Conservation (phyloP, 2,797 vertebrate species). For the Aldrovandia affinis region DNA sequence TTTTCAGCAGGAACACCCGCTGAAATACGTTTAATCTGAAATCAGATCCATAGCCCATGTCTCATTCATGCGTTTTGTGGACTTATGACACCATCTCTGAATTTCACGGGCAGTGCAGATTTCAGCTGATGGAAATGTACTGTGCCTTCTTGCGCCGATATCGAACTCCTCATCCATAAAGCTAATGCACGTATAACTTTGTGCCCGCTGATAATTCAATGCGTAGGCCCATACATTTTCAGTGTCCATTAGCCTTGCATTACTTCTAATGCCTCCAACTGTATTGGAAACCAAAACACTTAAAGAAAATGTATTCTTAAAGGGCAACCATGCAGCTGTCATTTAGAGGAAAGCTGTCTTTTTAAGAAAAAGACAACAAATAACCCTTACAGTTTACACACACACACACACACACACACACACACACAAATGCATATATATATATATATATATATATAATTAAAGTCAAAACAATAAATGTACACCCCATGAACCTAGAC, state of each 20-base stretch:
- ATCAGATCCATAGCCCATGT: constrained; percentile 4
- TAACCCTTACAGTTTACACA: background rate
- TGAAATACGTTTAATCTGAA: background rate
- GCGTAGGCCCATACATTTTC: background rate
- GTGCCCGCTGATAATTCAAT: constrained; percentile 6
- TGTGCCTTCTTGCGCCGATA: background rate
- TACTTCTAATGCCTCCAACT: background rate
- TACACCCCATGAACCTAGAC: background rate
- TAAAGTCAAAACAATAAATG: too few relatives aligned
- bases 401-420: background rate
- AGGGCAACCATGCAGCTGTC: background rate
- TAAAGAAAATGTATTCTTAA: background rate
- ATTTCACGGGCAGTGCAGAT: constrained; percentile 21
- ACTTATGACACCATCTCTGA: background rate
- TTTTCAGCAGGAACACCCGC: background rate
- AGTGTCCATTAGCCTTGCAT: background rate
- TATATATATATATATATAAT: background rate
- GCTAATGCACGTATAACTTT: constrained; percentile 16
- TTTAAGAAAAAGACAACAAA: background rate
- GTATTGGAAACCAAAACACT: background rate
- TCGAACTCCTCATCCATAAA: constrained; percentile 20
- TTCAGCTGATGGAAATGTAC: background rate
- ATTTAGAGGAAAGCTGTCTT: background rate
- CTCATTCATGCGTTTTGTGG: constrained; percentile 7
- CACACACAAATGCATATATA: background rate